These are phyloP conservation scores for Tenthredo notha DNA, from an alignment of 2,888 invertebrate species.

Conservation along the genomic window DNA sequence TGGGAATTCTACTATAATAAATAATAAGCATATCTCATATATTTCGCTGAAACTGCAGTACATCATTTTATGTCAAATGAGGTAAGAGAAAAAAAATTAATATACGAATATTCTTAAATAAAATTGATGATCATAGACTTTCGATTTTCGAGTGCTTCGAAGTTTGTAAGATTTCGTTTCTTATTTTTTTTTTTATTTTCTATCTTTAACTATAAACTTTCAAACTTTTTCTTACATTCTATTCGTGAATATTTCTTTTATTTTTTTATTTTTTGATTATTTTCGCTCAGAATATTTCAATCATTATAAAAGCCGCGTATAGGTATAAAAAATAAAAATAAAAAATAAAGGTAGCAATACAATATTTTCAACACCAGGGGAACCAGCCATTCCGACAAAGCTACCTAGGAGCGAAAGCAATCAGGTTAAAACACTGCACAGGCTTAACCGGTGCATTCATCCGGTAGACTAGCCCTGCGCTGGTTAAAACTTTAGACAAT, in stretches of 20 bases:
- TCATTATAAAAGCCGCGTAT: slow-evolving; percentile 38
- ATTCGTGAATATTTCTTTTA: neutral
- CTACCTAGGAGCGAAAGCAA: slow-evolving; percentile 51
- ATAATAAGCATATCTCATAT: neutral
- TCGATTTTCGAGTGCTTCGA: neutral
- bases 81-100: neutral
- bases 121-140: neutral
- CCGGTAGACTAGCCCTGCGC: slow-evolving; percentile 48
- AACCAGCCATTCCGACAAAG: slow-evolving; percentile 37
- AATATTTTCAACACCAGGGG: slow-evolving; percentile 33
- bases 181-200: neutral
- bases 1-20: neutral
- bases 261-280: neutral
- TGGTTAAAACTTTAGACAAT: slow-evolving; percentile 49
- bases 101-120: neutral
- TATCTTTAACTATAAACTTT: neutral
- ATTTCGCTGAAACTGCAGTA: neutral
- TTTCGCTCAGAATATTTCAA: neutral
- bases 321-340: neutral
- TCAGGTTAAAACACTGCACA: slow-evolving; percentile 53
- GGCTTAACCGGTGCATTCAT: slow-evolving; percentile 52
- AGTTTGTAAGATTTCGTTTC: neutral
- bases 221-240: neutral
- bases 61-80: neutral
- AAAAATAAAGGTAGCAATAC: neutral